These are phyloP conservation scores for Drosophila micromelanica DNA, from an alignment of 1,140 invertebrate genomes.

Conservation along the genomic window DNA sequence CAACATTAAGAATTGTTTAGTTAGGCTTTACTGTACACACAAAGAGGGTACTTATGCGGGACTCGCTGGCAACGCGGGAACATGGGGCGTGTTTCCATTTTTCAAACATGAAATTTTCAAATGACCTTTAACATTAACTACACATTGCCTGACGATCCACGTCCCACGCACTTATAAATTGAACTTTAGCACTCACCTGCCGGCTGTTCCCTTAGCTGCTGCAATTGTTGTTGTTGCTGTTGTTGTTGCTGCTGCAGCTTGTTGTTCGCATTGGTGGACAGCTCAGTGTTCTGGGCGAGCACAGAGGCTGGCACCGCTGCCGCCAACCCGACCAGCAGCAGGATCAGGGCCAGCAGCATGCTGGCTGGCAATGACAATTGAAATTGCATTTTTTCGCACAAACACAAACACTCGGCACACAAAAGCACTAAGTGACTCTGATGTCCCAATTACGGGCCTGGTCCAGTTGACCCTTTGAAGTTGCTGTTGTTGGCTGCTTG, in stretches of 20 bases:
- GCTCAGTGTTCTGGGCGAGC: slow-evolving; percentile 78
- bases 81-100: slow-evolving; percentile 47
- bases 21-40: slow-evolving; percentile 14
- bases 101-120: slow-evolving; percentile 73
- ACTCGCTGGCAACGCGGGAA: slow-evolving; percentile 12
- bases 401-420: background rate
- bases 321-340: slow-evolving; percentile 53
- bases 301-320: slow-evolving; percentile 76
- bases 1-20: background rate
- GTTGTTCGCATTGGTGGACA: slow-evolving; percentile 73
- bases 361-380: slow-evolving; percentile 33
- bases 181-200: slow-evolving; percentile 77
- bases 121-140: slow-evolving; percentile 78
- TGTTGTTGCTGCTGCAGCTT: slow-evolving; percentile 56
- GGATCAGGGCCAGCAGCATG: slow-evolving; percentile 43
- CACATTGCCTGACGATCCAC: slow-evolving; percentile 30
- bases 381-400: slow-evolving; percentile 46
- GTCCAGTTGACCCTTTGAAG: slow-evolving; percentile 19
- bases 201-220: slow-evolving; percentile 59
- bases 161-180: slow-evolving; percentile 38
- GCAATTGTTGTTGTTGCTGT: slow-evolving; percentile 29
- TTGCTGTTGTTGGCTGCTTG: background rate
- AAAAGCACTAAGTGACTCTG: slow-evolving; percentile 8
- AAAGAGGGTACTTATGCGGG: slow-evolving; percentile 18
- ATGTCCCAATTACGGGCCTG: slow-evolving; percentile 31